phyloP scores from a whole-genome alignment of 1,140 invertebrate species.

The Bactericera cockerelli region DNA sequence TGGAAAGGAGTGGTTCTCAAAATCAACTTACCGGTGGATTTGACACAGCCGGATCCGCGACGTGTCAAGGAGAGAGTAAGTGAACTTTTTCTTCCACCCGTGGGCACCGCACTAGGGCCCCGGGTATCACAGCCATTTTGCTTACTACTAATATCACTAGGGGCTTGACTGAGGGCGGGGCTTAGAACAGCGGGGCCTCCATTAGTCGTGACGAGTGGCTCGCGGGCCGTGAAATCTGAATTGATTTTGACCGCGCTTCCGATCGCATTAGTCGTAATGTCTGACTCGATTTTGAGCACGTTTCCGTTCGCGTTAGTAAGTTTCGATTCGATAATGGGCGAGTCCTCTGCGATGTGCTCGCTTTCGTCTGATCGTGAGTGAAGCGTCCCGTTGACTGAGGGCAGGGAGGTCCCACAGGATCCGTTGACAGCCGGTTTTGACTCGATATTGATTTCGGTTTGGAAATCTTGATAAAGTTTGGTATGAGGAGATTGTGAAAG shows the following conservation, averaged over 20 bases:
- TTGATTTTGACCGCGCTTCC: too few species aligned
- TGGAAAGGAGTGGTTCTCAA: too few species aligned
- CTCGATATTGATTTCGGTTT: neutral
- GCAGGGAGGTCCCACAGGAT: neutral
- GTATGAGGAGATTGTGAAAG: conserved; percentile 3
- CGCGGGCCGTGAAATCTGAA: too few species aligned
- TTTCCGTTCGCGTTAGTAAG: too few species aligned
- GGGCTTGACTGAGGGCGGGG: too few species aligned
- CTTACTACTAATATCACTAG: neutral
- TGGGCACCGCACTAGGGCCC: neutral
- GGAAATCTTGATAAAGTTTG: neutral
- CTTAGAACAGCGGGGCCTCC: neutral
- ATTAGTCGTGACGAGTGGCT: neutral
- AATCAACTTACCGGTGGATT: neutral
- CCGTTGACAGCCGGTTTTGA: neutral
- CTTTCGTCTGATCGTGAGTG: too few species aligned
- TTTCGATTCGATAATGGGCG: too few species aligned
- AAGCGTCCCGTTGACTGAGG: too few species aligned
- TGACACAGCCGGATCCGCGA: neutral
- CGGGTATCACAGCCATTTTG: neutral
- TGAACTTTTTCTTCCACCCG: neutral
- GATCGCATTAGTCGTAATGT: too few species aligned
- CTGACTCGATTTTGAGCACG: too few species aligned
- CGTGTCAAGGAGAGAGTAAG: neutral
- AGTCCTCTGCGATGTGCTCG: too few species aligned